A percentile compares a stretch with the other conserved stretches of the same genome.
phyloP scores from a whole-genome alignment of 2,113 vertebrate genomes.

The Eclectus roratus region DNA sequence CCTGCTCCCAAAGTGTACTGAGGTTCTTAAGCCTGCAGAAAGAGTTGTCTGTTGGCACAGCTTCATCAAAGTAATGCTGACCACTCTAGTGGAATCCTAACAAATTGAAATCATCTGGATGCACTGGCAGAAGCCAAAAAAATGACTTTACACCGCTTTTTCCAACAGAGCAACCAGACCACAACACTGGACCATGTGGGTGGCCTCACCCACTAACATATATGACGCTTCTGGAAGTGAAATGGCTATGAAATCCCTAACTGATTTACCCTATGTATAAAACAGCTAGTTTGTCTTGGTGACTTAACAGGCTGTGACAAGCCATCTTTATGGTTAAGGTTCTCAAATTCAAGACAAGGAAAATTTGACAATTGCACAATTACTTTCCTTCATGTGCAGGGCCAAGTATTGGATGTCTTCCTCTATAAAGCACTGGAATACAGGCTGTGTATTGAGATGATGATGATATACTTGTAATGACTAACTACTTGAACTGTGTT shows the following conservation, averaged over 20 bases:
- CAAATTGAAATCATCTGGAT: slow-evolving; percentile 77
- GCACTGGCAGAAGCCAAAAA: slow-evolving; percentile 53
- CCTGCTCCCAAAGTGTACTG: background rate
- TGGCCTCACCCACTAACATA: slow-evolving; percentile 52
- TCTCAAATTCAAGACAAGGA: slow-evolving; percentile 27
- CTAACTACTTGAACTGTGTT: background rate
- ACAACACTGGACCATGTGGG: slow-evolving; percentile 70
- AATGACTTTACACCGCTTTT: slow-evolving; percentile 57
- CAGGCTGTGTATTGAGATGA: background rate
- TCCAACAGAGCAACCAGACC: slow-evolving; percentile 65
- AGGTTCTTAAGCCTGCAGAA: slow-evolving; percentile 9
- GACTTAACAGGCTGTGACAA: background rate
- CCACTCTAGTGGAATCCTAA: slow-evolving; percentile 62
- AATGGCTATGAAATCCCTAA: slow-evolving; percentile 44
- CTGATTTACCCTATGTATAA: slow-evolving; percentile 7
- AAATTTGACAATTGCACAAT: background rate
- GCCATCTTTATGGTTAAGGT: background rate
- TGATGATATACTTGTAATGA: background rate
- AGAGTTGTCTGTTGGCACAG: slow-evolving; percentile 51
- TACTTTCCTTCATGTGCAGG: background rate
- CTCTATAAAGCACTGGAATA: background rate
- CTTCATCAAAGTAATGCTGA: slow-evolving; percentile 63
- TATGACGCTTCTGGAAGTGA: slow-evolving; percentile 13
- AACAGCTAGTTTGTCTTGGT: slow-evolving; percentile 35
- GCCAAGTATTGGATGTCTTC: background rate